Percentiles rank a stretch among this genome's conserved stretches.
Evolutionary conservation across 2,888 invertebrate genomes (phyloP).

Genomic region (Cheilosia grossa): DNA sequence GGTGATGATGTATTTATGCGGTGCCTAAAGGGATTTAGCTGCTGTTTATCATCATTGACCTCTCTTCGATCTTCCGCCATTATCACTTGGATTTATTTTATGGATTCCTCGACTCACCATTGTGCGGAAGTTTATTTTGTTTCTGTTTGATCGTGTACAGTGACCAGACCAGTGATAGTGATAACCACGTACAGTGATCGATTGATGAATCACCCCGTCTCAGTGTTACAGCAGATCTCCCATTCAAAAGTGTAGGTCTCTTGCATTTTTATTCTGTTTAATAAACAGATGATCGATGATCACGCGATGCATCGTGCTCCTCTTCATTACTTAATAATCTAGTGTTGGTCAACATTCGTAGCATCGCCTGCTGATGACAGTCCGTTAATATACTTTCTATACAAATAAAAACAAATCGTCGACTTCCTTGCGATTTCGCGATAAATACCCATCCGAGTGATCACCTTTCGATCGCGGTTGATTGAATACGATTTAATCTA

Average conservation of each 20-base stretch:
- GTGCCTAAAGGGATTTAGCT: conserved; percentile 52
- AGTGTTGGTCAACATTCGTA: conserved; percentile 54
- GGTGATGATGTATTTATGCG: conserved; percentile 46
- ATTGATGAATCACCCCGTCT: conserved; percentile 18
- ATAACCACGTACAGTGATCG: conserved; percentile 35
- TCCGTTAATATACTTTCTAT: conserved; percentile 38
- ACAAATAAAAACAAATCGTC: conserved; percentile 20
- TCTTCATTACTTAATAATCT: conserved; percentile 61
- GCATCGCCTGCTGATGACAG: conserved; percentile 33
- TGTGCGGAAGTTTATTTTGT: conserved; percentile 35
- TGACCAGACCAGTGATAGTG: conserved; percentile 54
- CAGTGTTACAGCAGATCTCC: conserved; percentile 41
- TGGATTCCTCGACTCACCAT: conserved; percentile 12
- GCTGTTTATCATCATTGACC: conserved; percentile 37
- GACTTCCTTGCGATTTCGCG: conserved; percentile 32
- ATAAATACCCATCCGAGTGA: conserved; percentile 20
- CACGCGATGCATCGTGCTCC: conserved; percentile 50
- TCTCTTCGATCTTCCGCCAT: conserved; percentile 27
- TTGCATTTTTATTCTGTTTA: conserved; percentile 32
- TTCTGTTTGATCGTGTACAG: conserved; percentile 32
- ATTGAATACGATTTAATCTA: conserved; percentile 51
- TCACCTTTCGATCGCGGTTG: conserved; percentile 40
- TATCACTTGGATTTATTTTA: conserved; percentile 38
- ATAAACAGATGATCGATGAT: conserved; percentile 63
- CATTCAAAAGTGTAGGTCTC: conserved; percentile 54